Evolutionary conservation across 2,113 vertebrate species (phyloP).

Genomic region (Notarius lentiginosus): DNA sequence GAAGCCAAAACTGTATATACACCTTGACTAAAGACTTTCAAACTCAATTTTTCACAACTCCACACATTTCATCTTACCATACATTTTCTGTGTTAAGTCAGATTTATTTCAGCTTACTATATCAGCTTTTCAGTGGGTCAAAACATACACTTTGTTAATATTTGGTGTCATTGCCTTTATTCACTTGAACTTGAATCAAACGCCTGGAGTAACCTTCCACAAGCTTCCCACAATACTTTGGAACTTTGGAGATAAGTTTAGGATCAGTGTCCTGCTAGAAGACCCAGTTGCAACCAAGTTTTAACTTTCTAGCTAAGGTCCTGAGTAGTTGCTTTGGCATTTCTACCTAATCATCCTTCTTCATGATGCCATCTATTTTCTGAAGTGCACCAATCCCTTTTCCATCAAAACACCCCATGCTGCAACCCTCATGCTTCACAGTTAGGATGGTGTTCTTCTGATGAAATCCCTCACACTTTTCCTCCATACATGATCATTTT

Average conservation of each 20-base stretch:
- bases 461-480: not conserved
- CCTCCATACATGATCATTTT: not conserved
- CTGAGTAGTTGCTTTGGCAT: not conserved
- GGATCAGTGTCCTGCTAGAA: not conserved
- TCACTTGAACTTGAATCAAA: not conserved
- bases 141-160: not conserved
- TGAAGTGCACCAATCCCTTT: not conserved
- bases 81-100: too few species aligned
- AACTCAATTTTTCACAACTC: too few species aligned
- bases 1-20: not conserved
- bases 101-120: too few species aligned
- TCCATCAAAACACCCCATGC: not conserved
- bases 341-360: not conserved
- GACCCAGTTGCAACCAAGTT: not conserved
- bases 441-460: not conserved
- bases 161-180: not conserved
- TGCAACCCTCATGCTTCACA: not conserved
- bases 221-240: not conserved
- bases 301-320: not conserved
- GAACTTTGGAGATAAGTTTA: not conserved
- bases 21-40: too few species aligned
- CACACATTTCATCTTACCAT: too few species aligned
- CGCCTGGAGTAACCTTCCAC: not conserved
- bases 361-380: not conserved
- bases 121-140: not conserved